Conservation (phyloP, 2,888 invertebrate species). For the Limnephilus lunatus region DNA sequence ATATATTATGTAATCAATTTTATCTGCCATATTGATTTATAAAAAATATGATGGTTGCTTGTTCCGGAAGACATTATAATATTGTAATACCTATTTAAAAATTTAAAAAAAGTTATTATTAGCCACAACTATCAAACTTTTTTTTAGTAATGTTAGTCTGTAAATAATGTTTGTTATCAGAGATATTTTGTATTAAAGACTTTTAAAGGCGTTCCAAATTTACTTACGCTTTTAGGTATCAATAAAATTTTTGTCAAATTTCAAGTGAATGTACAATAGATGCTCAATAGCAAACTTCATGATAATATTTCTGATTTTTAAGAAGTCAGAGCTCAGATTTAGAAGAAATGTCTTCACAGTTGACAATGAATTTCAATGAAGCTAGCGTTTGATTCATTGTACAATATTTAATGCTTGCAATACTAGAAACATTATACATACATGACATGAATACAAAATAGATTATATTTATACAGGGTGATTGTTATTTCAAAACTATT, state of each 20-base stretch:
- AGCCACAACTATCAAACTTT: neutral
- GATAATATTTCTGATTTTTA: too few species aligned
- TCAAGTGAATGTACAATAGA: too few species aligned
- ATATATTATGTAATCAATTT: neutral
- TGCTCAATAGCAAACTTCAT: too few species aligned
- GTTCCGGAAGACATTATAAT: slow-evolving; percentile 17
- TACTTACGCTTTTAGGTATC: too few species aligned
- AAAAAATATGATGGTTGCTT: neutral
- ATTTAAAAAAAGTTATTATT: neutral
- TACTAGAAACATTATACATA: neutral
- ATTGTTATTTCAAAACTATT: neutral
- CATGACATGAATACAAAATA: neutral
- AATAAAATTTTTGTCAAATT: too few species aligned
- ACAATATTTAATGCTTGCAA: neutral
- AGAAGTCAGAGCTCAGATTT: too few species aligned
- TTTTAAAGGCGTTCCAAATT: neutral
- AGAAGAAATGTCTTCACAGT: too few species aligned
- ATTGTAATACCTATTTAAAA: neutral
- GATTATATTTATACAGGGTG: neutral
- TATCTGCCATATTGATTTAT: slow-evolving; percentile 14
- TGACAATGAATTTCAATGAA: too few species aligned
- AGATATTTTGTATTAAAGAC: neutral
- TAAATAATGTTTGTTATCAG: neutral
- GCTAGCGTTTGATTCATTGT: too few species aligned
- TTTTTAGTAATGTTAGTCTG: neutral